These are phyloP conservation scores for Aurelia sp. DNA, from an alignment of 30 jellyfish, hydroid and myxozoan species.

Conservation along the genomic window DNA sequence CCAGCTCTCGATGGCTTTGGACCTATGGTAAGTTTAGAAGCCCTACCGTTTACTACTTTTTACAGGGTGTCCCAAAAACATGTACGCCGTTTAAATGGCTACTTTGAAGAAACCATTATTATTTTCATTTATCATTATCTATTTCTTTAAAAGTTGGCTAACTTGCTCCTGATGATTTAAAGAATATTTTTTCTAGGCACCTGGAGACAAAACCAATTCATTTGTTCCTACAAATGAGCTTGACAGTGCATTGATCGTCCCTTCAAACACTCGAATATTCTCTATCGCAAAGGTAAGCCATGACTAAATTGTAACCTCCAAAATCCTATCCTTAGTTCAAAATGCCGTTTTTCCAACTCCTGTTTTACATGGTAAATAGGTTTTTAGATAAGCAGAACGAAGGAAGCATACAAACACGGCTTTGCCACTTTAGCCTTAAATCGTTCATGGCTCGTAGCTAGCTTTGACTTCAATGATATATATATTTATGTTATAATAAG, in stretches of 20 bases:
- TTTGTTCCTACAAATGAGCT: constrained; percentile 57
- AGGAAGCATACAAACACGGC: too few relatives aligned
- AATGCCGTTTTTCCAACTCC: too few relatives aligned
- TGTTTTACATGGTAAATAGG: too few relatives aligned
- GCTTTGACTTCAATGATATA: too few relatives aligned
- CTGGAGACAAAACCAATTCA: constrained; percentile 46
- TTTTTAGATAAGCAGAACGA: too few relatives aligned
- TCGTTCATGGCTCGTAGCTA: too few relatives aligned
- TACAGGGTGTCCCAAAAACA: too few relatives aligned
- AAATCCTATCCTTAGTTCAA: too few relatives aligned
- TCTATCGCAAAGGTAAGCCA: constrained; percentile 66
- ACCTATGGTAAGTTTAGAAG: constrained; percentile 40
- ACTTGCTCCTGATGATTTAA: neutral
- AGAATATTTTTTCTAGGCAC: constrained; percentile 31
- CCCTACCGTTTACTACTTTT: neutral
- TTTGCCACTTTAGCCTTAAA: too few relatives aligned
- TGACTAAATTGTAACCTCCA: neutral
- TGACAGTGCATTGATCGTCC: constrained; percentile 40
- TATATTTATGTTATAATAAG: too few relatives aligned
- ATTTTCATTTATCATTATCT: neutral
- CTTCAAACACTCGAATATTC: constrained; percentile 75
- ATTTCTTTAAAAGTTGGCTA: neutral
- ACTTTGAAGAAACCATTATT: neutral
- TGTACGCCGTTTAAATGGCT: neutral
- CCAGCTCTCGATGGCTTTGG: constrained; percentile 81